Evolutionary conservation across 2,113 vertebrate species (phyloP).

Genomic region (Erythrocercus mccallii): DNA sequence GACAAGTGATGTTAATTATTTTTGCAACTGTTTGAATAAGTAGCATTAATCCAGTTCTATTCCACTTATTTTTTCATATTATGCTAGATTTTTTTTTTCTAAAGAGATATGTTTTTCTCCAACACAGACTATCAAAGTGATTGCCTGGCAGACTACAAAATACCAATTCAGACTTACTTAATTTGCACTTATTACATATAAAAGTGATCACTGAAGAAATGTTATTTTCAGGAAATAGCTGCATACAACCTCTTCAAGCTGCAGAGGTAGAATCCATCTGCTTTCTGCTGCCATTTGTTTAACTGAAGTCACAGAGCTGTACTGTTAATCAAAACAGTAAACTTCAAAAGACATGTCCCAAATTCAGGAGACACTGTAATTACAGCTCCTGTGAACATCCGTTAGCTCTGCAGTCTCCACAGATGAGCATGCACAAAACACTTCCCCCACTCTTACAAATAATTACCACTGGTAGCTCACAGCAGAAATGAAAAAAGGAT

Average conservation of each 20-base stretch:
- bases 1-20: not conserved
- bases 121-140: not conserved
- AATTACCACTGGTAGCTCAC: not conserved
- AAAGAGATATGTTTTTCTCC: not conserved
- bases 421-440: not conserved
- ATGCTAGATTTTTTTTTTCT: not conserved
- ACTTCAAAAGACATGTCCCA: not conserved
- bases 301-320: not conserved
- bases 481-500: not conserved
- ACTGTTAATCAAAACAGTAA: not conserved
- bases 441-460: not conserved
- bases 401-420: not conserved
- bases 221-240: not conserved
- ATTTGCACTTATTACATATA: not conserved
- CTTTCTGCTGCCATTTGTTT: not conserved
- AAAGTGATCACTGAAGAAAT: not conserved
- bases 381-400: not conserved
- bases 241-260: not conserved
- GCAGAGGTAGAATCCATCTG: not conserved
- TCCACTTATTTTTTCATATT: not conserved
- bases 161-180: not conserved
- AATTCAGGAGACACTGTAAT: not conserved
- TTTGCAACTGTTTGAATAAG: not conserved
- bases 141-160: not conserved
- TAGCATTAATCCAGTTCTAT: not conserved